A percentile compares a stretch with the other conserved stretches of the same genome.
phyloP scores from a whole-genome alignment of 1,140 invertebrate species.

The Cotesia typhae region DNA sequence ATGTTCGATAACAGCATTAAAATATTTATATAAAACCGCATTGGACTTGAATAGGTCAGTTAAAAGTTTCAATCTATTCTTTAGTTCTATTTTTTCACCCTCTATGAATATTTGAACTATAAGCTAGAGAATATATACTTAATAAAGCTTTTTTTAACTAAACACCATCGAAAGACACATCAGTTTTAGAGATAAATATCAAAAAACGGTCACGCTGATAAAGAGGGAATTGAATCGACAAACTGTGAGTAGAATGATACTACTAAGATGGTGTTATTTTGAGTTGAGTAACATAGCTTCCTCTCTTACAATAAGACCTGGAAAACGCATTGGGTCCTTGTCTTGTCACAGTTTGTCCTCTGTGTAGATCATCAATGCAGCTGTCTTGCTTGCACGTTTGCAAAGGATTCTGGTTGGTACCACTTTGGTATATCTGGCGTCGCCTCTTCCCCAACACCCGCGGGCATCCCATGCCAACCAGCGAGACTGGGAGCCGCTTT shows the following conservation, averaged over 20 bases:
- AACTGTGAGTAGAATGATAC: too few relatives aligned
- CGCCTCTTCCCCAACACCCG: conserved; percentile 46
- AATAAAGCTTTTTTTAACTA: not conserved
- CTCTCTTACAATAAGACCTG: not conserved
- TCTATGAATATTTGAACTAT: too few relatives aligned
- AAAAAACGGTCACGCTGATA: too few relatives aligned
- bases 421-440: conserved; percentile 11
- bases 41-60: too few relatives aligned
- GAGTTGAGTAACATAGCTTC: too few relatives aligned
- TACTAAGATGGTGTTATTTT: too few relatives aligned
- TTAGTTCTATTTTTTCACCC: too few relatives aligned
- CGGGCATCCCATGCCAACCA: conserved; percentile 52
- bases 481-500: conserved; percentile 58
- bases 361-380: conserved; percentile 33
- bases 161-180: not conserved
- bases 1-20: too few relatives aligned
- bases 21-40: too few relatives aligned
- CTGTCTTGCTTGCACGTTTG: conserved; percentile 35
- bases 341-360: conserved; percentile 37
- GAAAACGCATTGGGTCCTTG: not conserved
- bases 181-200: too few relatives aligned
- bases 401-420: conserved; percentile 21
- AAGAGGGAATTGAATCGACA: too few relatives aligned
- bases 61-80: too few relatives aligned
- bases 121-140: not conserved